A percentile compares a stretch with the other conserved stretches of the same genome.
Evolutionary conservation across 2,888 invertebrate genomes (phyloP).

Genomic region (Clitarchus hookeri): DNA sequence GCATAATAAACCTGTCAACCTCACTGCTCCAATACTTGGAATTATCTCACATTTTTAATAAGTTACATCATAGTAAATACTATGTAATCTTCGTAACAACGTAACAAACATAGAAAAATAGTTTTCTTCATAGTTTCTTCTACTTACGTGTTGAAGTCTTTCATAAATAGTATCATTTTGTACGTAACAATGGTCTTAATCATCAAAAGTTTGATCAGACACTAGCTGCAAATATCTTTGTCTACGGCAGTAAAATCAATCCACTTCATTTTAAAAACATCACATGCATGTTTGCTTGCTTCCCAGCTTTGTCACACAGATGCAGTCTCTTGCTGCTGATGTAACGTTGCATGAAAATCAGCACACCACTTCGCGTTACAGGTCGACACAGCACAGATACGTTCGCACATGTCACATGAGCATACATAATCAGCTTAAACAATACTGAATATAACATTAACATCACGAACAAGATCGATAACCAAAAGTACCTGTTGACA

Average conservation of each 20-base stretch:
- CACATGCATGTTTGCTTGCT: neutral
- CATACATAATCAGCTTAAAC: neutral
- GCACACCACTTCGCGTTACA: neutral
- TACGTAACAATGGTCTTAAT: conserved; percentile 14
- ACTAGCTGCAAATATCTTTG: conserved; percentile 10
- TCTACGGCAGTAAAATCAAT: conserved; percentile 8
- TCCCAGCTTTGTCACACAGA: neutral
- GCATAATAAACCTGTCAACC: neutral
- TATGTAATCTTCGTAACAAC: conserved; percentile 43
- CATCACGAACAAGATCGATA: too few species aligned
- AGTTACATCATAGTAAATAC: conserved; percentile 38
- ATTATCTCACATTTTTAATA: conserved; percentile 33
- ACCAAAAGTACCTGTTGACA: neutral
- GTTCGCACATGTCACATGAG: neutral
- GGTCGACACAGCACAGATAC: neutral
- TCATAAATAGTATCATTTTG: conserved; percentile 33
- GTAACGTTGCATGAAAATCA: neutral
- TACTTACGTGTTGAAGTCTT: conserved; percentile 32
- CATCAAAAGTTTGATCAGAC: neutral
- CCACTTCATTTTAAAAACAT: neutral
- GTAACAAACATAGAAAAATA: conserved; percentile 46
- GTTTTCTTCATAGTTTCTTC: conserved; percentile 36
- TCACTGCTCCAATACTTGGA: neutral
- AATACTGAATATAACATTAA: neutral
- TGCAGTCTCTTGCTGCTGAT: neutral